phyloP scores from a whole-genome alignment of 2,113 vertebrate species.

The Chaetodon trifascialis region DNA sequence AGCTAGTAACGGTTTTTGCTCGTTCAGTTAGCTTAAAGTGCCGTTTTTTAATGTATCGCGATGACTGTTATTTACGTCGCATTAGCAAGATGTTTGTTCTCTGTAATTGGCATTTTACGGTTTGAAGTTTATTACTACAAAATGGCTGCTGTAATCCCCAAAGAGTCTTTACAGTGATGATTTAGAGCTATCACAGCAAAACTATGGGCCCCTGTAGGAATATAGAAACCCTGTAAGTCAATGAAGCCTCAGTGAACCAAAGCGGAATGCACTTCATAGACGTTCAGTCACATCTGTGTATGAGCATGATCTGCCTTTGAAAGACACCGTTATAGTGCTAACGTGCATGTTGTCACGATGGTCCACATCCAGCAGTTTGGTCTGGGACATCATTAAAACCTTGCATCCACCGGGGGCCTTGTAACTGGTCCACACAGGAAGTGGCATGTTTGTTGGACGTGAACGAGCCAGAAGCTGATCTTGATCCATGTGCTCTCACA shows the following conservation, averaged over 20 bases:
- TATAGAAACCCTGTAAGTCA: too few species aligned
- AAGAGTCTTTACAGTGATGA: not conserved
- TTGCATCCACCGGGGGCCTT: not conserved
- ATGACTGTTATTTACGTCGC: too few species aligned
- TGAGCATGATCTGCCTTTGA: not conserved
- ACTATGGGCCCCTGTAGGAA: slow-evolving; percentile 32
- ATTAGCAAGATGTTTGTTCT: not conserved
- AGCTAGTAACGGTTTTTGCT: slow-evolving; percentile 19
- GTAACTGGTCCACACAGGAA: not conserved
- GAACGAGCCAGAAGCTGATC: not conserved
- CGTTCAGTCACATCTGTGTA: not conserved
- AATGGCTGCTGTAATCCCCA: not conserved
- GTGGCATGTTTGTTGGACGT: not conserved
- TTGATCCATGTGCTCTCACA: not conserved
- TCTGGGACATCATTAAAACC: not conserved
- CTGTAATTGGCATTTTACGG: accelerated
- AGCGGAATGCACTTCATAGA: too few species aligned
- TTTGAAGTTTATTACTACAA: not conserved
- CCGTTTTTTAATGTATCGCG: not conserved
- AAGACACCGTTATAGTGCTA: not conserved
- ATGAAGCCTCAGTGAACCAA: not conserved
- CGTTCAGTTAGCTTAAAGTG: slow-evolving; percentile 38
- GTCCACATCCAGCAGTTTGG: not conserved
- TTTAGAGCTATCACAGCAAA: slow-evolving; percentile 30
- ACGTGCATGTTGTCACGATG: slow-evolving; percentile 1